A percentile compares a stretch with the other conserved stretches of the same genome.
Evolutionary conservation across 2,797 vertebrate genomes (phyloP).

Genomic region (Babyrousa celebensis): DNA sequence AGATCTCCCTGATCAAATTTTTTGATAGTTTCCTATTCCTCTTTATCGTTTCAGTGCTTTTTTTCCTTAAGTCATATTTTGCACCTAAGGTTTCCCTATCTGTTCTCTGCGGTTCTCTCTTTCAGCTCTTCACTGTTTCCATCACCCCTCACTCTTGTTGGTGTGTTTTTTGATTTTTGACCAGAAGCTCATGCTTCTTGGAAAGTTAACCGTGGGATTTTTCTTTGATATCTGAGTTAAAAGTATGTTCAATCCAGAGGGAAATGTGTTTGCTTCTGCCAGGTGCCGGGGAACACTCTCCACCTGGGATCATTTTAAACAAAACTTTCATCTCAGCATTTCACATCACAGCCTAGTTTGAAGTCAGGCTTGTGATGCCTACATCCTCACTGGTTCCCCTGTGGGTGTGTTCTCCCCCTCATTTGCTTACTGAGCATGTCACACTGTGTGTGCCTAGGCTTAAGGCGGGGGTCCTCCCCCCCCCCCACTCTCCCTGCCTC

Average conservation of each 20-base stretch:
- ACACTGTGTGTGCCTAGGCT: background rate
- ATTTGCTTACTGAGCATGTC: rapidly evolving
- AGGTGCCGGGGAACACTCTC: background rate
- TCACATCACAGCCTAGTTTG: background rate
- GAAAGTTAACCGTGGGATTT: background rate
- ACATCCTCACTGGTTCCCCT: rapidly evolving
- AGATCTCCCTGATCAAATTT: background rate
- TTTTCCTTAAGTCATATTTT: background rate
- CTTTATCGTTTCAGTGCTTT: background rate
- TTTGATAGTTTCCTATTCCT: background rate
- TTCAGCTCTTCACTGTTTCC: background rate
- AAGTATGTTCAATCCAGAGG: background rate
- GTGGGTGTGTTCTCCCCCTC: background rate
- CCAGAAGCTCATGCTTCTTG: background rate
- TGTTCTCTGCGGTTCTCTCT: background rate
- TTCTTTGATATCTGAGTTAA: background rate
- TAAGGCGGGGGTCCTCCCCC: background rate
- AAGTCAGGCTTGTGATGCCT: background rate
- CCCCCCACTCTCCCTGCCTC: too few relatives aligned
- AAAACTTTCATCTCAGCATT: too few relatives aligned
- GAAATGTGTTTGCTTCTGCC: background rate
- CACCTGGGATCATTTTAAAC: background rate
- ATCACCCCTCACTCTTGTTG: background rate
- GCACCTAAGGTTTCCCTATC: background rate
- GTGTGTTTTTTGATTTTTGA: conserved; percentile 15